Base-by-base conservation (phyloP, 2,113 vertebrate genomes). In the Hemibagrus wyckioides region DNA sequence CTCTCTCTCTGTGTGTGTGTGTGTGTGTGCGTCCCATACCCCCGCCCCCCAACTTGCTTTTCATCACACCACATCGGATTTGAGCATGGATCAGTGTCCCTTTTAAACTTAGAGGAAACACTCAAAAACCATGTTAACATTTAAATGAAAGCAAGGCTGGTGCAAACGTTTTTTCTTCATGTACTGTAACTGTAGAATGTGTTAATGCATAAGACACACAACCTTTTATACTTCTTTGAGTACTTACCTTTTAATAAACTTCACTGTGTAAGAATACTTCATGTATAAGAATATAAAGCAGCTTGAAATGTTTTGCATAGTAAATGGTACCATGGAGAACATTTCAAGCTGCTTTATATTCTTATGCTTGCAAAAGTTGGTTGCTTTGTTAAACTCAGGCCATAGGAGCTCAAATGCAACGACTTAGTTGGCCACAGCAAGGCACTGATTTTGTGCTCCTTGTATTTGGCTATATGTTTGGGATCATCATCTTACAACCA, bases 191-290 rank as follows among this genome's bases (percentile, higher is more conserved):
- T 85, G 75, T 59, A 88, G 19, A 63, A 39, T 44, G 19, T 67
- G 33, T 73, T 88, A 83, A 90, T 85, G 63, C 76, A 63, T 44
- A 88, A 85, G 83, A 50, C 77, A 85, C 80, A 82, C 65, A 79
- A 50, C 28, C 69, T 48, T 86, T 85, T 80, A 41, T 23, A 30
- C 33, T 13, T 19, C 54, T 79, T 48, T 82, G 17, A 61, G 54
- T n/a, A 71, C 5, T 30, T 83, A 57, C 25, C 39, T 80, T 3
- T 25, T 83, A 17, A n/a, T 56, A 69, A 86, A 71, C 48, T 30
- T 39, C 44, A 41, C 8, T 71, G 50, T 69, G 63, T 69, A 48
- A 48, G 44, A 48, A 48, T 48, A 48, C 44, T 48, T 48, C 2
- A 48, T 48, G 44, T 0, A 48, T 48, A 48, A 48, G 44, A 48